Percentiles rank a stretch among this genome's conserved stretches.
These are phyloP conservation scores for Betta splendens DNA, from an alignment of 2,797 vertebrate genomes.

Conservation along the genomic window DNA sequence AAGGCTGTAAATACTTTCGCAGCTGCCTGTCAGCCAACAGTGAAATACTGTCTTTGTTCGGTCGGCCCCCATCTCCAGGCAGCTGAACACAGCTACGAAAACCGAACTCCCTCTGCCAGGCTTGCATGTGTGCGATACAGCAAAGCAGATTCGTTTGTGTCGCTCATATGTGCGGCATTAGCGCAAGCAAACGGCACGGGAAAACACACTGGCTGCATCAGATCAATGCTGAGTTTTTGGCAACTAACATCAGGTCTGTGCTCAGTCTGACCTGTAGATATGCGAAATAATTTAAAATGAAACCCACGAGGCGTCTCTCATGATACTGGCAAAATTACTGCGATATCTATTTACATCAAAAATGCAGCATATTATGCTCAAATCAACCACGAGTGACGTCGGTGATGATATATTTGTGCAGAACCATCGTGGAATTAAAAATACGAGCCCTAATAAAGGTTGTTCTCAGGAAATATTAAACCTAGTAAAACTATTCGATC, in stretches of 20 bases:
- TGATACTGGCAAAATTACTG: too few relatives aligned
- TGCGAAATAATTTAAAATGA: not conserved
- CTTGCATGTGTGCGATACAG: conserved; percentile 24
- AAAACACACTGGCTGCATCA: not conserved
- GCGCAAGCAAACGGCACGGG: not conserved
- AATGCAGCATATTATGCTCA: not conserved
- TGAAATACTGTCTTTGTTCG: conserved; percentile 99
- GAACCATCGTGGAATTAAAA: not conserved
- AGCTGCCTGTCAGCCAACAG: conserved; percentile 95
- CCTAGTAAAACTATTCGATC: not conserved
- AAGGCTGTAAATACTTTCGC: conserved; percentile 98
- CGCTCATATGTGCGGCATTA: conserved; percentile 1
- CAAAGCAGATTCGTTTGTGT: conserved; percentile 7
- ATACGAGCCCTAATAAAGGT: not conserved
- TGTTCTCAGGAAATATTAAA: not conserved
- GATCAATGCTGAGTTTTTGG: not conserved
- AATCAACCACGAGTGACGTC: not conserved
- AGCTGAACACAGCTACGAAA: conserved; percentile 79
- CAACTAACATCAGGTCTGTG: not conserved
- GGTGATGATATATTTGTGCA: conserved; percentile 9
- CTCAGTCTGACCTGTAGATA: not conserved
- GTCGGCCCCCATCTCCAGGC: conserved; percentile 79
- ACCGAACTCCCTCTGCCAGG: conserved; percentile 39
- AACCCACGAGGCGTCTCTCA: too few relatives aligned
- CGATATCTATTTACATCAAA: conserved; percentile 18